Conservation (phyloP, 2,888 invertebrate species). For the Vanessa cardui region DNA sequence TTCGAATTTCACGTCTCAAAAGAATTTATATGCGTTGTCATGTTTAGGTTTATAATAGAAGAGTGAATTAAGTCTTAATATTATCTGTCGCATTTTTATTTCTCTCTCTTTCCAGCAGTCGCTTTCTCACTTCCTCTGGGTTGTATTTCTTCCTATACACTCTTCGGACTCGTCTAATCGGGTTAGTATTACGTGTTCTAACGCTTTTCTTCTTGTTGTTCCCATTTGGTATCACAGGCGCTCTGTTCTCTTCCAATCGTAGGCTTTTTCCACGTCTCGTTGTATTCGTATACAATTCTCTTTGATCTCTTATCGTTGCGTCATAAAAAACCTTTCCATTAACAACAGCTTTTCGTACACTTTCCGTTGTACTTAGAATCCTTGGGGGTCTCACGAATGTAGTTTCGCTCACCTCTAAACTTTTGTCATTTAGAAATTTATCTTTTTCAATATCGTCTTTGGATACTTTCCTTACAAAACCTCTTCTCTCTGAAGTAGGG, state of each 20-base stretch:
- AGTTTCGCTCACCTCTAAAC: conserved; percentile 76
- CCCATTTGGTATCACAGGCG: conserved; percentile 54
- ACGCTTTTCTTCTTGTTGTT: conserved; percentile 65
- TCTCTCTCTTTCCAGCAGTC: conserved; percentile 73
- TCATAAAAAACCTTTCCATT: conserved; percentile 79
- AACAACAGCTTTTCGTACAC: conserved; percentile 70
- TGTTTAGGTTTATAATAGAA: not conserved
- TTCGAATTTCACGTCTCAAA: too few relatives aligned
- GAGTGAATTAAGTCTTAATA: conserved; percentile 34
- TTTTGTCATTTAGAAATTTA: conserved; percentile 60
- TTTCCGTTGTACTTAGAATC: conserved; percentile 70
- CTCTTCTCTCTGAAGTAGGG: conserved; percentile 64
- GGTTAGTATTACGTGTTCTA: conserved; percentile 64
- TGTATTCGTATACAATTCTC: conserved; percentile 57
- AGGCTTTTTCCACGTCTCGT: conserved; percentile 55
- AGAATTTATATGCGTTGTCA: too few relatives aligned
- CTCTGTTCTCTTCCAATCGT: conserved; percentile 54
- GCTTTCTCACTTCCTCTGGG: conserved; percentile 77
- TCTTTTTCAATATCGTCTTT: conserved; percentile 74
- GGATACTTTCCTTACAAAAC: conserved; percentile 67
- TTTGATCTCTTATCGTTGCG: conserved; percentile 70
- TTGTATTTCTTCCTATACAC: conserved; percentile 76
- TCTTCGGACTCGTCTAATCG: conserved; percentile 71
- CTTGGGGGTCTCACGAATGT: conserved; percentile 72
- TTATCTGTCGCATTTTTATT: conserved; percentile 50